phyloP scores from a whole-genome alignment of 2,888 invertebrate species.

The Drosophila mimetica region DNA sequence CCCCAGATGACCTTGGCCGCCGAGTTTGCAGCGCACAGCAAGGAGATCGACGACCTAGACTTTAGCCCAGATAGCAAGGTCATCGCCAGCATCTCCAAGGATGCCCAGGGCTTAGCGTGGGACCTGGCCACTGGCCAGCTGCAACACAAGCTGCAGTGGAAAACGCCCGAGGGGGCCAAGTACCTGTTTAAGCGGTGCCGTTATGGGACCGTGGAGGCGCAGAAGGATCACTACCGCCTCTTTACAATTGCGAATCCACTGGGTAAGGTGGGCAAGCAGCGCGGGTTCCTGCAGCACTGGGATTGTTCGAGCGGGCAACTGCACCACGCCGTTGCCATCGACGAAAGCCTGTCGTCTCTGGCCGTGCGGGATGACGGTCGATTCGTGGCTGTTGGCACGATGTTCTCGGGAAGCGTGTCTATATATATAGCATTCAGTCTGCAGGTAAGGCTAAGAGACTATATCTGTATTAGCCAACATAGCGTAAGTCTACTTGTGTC shows the following conservation, averaged over 20 bases:
- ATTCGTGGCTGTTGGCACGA: constrained; percentile 96
- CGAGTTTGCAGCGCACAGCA: constrained; percentile 91
- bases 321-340: constrained; percentile 86
- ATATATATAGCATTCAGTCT: constrained; percentile 96
- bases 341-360: constrained; percentile 92
- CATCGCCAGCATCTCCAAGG: constrained; percentile 94
- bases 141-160: constrained; percentile 89
- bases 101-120: constrained; percentile 94
- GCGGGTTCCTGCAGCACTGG: constrained; percentile 93
- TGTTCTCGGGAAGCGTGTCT: constrained; percentile 96
- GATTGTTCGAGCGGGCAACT: constrained; percentile 87
- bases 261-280: constrained; percentile 88
- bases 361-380: constrained; percentile 96
- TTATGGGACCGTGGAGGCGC: constrained; percentile 90
- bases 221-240: constrained; percentile 88
- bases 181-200: constrained; percentile 93
- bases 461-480: too few species aligned
- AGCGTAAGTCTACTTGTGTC: too few species aligned
- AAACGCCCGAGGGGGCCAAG: constrained; percentile 90
- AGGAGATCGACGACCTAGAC: constrained; percentile 97
- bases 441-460: constrained; percentile 86
- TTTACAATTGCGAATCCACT: constrained; percentile 93
- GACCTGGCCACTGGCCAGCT: constrained; percentile 87
- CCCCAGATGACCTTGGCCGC: constrained; percentile 90
- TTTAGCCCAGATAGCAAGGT: constrained; percentile 92